These are phyloP conservation scores for Ecliptopera silaceata DNA, from an alignment of 2,888 invertebrate genomes.

Conservation along the genomic window DNA sequence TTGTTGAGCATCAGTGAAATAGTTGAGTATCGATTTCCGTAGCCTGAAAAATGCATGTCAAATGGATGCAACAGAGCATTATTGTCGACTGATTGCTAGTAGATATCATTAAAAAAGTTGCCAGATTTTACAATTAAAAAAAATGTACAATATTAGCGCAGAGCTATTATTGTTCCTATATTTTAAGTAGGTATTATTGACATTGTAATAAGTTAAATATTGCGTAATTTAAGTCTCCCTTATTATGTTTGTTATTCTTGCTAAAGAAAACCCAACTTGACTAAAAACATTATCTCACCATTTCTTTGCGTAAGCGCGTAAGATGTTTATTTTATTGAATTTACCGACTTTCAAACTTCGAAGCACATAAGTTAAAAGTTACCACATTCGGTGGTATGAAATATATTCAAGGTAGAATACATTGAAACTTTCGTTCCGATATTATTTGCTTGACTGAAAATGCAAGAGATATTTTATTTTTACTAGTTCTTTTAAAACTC, in stretches of 20 bases:
- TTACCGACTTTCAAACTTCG: slow-evolving; percentile 29
- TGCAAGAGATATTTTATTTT: slow-evolving; percentile 12
- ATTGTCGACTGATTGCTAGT: too few relatives aligned
- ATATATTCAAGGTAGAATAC: slow-evolving; percentile 28
- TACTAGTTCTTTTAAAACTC: not conserved
- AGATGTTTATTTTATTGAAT: slow-evolving; percentile 34
- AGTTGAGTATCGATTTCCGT: not conserved
- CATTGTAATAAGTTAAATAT: not conserved
- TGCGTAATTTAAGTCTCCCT: not conserved
- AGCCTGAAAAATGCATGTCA: too few relatives aligned
- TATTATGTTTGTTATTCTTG: not conserved
- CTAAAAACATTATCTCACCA: not conserved
- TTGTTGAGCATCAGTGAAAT: not conserved
- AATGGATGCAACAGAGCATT: too few relatives aligned
- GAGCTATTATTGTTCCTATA: too few relatives aligned
- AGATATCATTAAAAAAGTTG: too few relatives aligned
- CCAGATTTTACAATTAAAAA: too few relatives aligned
- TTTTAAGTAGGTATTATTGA: too few relatives aligned
- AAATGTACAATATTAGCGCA: too few relatives aligned
- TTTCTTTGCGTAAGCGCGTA: slow-evolving; percentile 18
- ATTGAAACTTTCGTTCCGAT: slow-evolving; percentile 23
- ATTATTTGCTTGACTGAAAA: slow-evolving; percentile 17
- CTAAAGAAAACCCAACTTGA: not conserved
- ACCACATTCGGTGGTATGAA: slow-evolving; percentile 25
- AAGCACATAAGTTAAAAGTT: slow-evolving; percentile 30